Conservation (phyloP, 2,888 invertebrate genomes). For the Drosophila atroscutellata region DNA sequence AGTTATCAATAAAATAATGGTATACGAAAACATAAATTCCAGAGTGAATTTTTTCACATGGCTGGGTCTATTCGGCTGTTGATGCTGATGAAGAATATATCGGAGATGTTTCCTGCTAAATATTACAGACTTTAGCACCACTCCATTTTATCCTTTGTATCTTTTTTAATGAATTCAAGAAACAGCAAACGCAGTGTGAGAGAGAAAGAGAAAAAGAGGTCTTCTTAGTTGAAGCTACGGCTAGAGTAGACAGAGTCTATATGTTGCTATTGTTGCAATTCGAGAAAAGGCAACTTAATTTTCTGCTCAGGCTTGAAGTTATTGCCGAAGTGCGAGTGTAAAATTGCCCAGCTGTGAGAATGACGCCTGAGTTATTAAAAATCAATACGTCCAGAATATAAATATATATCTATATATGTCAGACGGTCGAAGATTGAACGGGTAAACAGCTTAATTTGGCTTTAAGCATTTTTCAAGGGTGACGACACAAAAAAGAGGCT, state of each 20-base stretch:
- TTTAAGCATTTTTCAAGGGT: conserved; percentile 46
- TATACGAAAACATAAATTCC: no score
- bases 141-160: not conserved
- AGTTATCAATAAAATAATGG: no score
- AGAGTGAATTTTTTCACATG: not conserved
- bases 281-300: conserved; percentile 69
- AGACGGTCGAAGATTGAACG: not conserved
- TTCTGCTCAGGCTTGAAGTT: conserved; percentile 82
- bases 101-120: not conserved
- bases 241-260: conserved; percentile 13
- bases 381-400: conserved; percentile 69
- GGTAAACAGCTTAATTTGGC: conserved; percentile 19
- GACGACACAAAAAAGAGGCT: conserved; percentile 7
- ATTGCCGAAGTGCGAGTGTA: conserved; percentile 52
- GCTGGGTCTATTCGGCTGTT: not conserved
- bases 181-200: not conserved
- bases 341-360: conserved; percentile 76
- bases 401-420: not conserved
- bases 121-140: not conserved
- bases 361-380: conserved; percentile 84
- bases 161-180: not conserved
- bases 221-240: conserved; percentile 17
- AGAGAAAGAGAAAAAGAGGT: not conserved
- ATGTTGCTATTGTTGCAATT: not conserved
- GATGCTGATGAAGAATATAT: not conserved